A percentile compares a stretch with the other conserved stretches of the same genome.
Conservation (phyloP, 2,797 vertebrate species). For the Sardinella longiceps region DNA sequence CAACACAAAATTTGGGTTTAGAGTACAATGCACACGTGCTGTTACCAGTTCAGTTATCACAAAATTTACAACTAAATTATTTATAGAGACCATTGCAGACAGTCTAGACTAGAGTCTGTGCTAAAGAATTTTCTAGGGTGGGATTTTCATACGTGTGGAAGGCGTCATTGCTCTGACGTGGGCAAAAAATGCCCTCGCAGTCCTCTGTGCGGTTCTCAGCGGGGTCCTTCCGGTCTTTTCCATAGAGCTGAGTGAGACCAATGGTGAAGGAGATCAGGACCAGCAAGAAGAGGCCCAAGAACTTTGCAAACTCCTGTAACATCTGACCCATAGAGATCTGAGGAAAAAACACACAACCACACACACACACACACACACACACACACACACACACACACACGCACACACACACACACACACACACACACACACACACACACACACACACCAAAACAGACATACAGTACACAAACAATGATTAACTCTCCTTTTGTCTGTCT, state of each 20-base stretch:
- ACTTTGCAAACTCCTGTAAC: conserved; percentile 98
- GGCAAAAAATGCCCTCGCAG: conserved; percentile 93
- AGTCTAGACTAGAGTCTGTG: background rate
- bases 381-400: conserved; percentile 29
- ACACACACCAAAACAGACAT: background rate
- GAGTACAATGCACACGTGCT: no score
- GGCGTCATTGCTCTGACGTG: conserved; percentile 91
- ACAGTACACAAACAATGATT: background rate
- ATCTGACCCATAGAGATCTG: conserved; percentile 99
- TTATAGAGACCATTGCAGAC: background rate
- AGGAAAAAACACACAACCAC: conserved; percentile 43
- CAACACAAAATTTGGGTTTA: background rate
- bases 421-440: conserved; percentile 23
- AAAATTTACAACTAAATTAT: no score
- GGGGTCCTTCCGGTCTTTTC: conserved; percentile 79
- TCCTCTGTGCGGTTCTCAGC: conserved; percentile 68
- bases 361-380: conserved; percentile 47
- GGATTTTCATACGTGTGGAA: conserved; percentile 85
- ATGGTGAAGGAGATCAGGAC: conserved; percentile 98
- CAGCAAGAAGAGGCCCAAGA: conserved; percentile 95
- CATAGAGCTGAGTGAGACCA: conserved; percentile 96
- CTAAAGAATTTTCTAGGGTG: background rate
- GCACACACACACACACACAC: conserved; percentile 48
- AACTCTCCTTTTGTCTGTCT: background rate
- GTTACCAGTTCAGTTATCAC: no score